These are phyloP conservation scores for Busseola fusca DNA, from an alignment of 2,888 invertebrate species.

Conservation along the genomic window DNA sequence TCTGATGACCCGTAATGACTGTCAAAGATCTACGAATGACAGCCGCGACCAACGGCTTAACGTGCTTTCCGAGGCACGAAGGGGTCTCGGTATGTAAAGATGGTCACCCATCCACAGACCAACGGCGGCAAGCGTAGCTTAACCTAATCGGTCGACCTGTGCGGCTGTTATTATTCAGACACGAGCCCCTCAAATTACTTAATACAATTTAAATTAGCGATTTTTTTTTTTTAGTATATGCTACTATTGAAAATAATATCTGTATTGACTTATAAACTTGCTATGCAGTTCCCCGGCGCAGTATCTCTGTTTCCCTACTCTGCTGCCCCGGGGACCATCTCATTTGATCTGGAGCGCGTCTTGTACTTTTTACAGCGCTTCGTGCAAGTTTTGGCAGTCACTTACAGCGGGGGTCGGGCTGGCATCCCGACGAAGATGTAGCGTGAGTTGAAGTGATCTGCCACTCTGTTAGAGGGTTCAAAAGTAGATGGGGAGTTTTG, in stretches of 20 bases:
- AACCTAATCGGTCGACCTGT: too few species aligned
- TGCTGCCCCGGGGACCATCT: conserved; percentile 70
- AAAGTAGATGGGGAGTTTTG: neutral
- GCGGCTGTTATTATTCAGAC: too few species aligned
- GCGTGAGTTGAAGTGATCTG: conserved; percentile 42
- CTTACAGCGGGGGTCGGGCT: conserved; percentile 67
- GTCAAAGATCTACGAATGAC: too few species aligned
- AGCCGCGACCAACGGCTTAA: too few species aligned
- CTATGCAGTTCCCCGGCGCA: neutral
- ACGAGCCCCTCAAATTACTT: too few species aligned
- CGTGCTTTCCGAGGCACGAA: too few species aligned
- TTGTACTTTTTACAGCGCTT: conserved; percentile 66
- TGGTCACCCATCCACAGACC: too few species aligned
- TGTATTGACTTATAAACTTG: neutral
- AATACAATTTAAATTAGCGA: too few species aligned
- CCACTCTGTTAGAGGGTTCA: neutral
- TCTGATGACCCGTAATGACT: too few species aligned
- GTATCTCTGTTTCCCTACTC: conserved; percentile 61
- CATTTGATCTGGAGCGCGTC: conserved; percentile 85
- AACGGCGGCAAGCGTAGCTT: too few species aligned
- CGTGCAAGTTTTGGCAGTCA: conserved; percentile 71
- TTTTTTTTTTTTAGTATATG: neutral
- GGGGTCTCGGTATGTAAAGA: too few species aligned
- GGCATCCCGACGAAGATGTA: conserved; percentile 38
- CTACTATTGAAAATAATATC: neutral